Evolutionary conservation across 2,797 vertebrate species (phyloP), one percentile per base, ranked within the genome.

Genomic region (Carduelis carduelis): DNA sequence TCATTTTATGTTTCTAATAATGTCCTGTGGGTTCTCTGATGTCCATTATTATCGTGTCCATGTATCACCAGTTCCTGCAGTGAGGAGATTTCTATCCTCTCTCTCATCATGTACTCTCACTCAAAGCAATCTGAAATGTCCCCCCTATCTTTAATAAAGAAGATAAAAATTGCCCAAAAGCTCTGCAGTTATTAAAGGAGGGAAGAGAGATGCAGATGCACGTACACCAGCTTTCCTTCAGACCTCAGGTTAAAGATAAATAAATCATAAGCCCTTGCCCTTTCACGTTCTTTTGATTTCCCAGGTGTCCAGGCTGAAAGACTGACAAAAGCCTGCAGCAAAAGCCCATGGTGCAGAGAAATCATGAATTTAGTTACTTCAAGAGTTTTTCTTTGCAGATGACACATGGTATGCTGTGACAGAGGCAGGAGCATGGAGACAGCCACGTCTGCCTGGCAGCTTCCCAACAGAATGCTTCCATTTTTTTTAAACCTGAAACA

Each of bases 161-260:
- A 82, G 63, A 32, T 19, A 32, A 77, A 69, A 85, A 35, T 15
- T 49, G 8, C 57, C 93, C 34, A 3, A 41, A 39, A 91, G 46
- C n/a, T 55, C 66, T 47, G 60, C 68, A 56, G 65, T 44, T 83
- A 27, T 50, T 77, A 49, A 70, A 91, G 30, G 17, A 86, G 35
- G 23, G 34, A 64, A 77, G 41, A 41, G 26, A 59, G 47, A 34
- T 13, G n/a, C 52, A 88, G 72, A 74, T 21, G 16, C 37, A 22
- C 17, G 4, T 2, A 10, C 8, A 74, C 13, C 53, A 71, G 35
- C 78, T 59, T 79, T 87, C 72, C 32, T 71, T 8, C 32, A 22
- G 44, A 86, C 77, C 50, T 88, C 60, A 35, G 83, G 65, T 85
- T 68, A 60, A 90, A 83, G 70, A 88, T 88, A 75, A 94, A 90